Base-by-base conservation (phyloP, 2,113 vertebrate genomes). In the Benitochromis conjunctus region DNA sequence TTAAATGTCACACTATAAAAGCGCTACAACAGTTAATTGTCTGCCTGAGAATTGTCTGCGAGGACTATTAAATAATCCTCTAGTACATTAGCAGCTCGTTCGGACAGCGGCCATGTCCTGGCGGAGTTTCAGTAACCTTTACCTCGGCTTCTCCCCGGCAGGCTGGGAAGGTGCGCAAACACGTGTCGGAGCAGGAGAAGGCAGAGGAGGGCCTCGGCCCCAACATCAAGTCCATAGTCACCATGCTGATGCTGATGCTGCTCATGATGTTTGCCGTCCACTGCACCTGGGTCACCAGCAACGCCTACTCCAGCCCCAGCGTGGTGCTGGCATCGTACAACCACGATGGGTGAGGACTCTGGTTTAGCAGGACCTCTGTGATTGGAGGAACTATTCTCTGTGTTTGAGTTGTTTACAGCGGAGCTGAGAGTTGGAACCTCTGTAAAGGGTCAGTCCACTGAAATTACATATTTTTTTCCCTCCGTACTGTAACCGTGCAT, bases 191-290 rank as follows among this genome's bases (percentile, higher is more conserved):
- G 93, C 98, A 99, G 93, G 98, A 99, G 93, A 98, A 98, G 82
- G 96, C 97, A 0, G 99, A 99, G 91, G 99, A 99, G 90, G 98
- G 99, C 5, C 89, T 99, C 79, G 98, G 98, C 13, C 98, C 99
- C 3, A 99, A 99, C 91, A 97, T 99, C 87, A 99, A 99, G 93
- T 99, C 98, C 90, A 99, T 99, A 3, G 99, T 99, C 34, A 99
- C 98, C 62, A 99, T 99, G 99, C 89, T 99, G 79, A 99, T 99
- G 98, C 93, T 99, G 56, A 99, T 99, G 99, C 88, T 99, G 62
- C 91, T 99, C 76, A 99, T 99, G 99, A 99, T 99, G 99, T 99
- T 99, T 66, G 98, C 98, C 3, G 98, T 99, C 24, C 99, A 99
- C 94, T 99, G 99, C 93, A 99, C 98, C 7, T 99, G 99, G 99